Percentiles rank a stretch among this genome's conserved stretches.
These are phyloP conservation scores for Dreissena rostriformis DNA, from an alignment of 1,140 invertebrate species.

Conservation along the genomic window DNA sequence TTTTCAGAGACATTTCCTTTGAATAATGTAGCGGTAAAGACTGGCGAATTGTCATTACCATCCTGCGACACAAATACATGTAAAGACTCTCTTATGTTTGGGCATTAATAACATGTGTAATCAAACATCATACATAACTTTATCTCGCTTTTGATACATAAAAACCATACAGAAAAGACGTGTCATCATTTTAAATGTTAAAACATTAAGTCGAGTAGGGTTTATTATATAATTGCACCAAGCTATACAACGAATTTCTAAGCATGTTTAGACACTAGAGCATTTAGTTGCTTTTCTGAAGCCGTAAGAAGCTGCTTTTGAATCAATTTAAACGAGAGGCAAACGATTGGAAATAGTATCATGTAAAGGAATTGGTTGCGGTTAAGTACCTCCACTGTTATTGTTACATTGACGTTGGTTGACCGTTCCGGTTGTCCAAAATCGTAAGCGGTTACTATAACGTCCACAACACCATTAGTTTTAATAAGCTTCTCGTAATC, in stretches of 20 bases:
- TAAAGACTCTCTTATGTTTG: no score
- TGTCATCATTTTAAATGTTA: no score
- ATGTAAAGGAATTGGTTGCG: neutral
- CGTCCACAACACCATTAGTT: slow-evolving; percentile 8
- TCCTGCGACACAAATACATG: slow-evolving; percentile 14
- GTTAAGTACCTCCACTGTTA: slow-evolving; percentile 22
- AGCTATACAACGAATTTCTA: no score
- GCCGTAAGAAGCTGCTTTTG: neutral
- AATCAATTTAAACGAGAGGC: neutral
- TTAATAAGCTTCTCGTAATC: slow-evolving; percentile 34
- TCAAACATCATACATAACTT: no score
- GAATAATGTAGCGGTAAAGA: neutral
- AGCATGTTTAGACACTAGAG: no score
- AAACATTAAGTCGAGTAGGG: no score
- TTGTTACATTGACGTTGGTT: neutral
- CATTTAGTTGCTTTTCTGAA: no score
- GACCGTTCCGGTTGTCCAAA: slow-evolving; percentile 10
- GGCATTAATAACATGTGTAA: no score
- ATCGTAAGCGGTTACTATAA: slow-evolving; percentile 21
- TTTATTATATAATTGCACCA: no score
- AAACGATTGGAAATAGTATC: no score
- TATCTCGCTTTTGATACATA: no score
- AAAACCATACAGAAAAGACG: no score
- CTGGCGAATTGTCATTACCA: slow-evolving; percentile 26
- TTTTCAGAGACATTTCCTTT: neutral